Evolutionary conservation across 2,888 invertebrate species (phyloP).

Genomic region (Scaptomyza cyrtandrae): DNA sequence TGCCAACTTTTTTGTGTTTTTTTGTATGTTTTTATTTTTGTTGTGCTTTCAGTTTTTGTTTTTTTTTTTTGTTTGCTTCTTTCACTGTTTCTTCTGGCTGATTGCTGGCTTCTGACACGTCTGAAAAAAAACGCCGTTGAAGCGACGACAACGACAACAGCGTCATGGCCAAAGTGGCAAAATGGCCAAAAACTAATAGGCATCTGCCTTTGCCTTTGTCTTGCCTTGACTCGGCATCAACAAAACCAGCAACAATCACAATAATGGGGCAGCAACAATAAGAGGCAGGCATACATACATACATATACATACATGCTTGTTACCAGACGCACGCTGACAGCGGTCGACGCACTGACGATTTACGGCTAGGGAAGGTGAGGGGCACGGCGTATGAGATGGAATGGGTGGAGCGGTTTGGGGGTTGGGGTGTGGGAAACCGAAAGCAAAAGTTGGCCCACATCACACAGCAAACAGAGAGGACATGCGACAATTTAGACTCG

Average conservation of each 20-base stretch:
- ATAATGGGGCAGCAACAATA: slow-evolving; percentile 27
- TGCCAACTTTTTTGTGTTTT: slow-evolving; percentile 29
- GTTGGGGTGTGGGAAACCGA: not conserved
- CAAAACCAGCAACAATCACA: slow-evolving; percentile 30
- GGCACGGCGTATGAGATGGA: not conserved
- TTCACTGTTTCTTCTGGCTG: slow-evolving; percentile 2
- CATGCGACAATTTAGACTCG: not conserved
- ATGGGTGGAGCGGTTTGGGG: not conserved
- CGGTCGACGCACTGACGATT: slow-evolving; percentile 69
- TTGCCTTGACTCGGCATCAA: slow-evolving; percentile 11
- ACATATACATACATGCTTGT: not conserved
- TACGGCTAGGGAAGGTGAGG: slow-evolving; percentile 28
- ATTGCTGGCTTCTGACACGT: slow-evolving; percentile 42
- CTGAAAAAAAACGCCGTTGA: slow-evolving; percentile 17
- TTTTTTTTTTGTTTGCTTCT: slow-evolving; percentile 1
- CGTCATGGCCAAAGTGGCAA: slow-evolving; percentile 16
- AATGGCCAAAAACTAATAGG: slow-evolving; percentile 68
- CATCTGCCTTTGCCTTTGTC: slow-evolving; percentile 30
- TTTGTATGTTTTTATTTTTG: slow-evolving; percentile 15
- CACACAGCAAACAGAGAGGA: slow-evolving; percentile 13
- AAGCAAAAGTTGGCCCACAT: slow-evolving; percentile 32
- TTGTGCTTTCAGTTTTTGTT: slow-evolving; percentile 27
- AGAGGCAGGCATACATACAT: not conserved
- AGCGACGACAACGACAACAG: slow-evolving; percentile 34
- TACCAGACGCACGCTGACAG: slow-evolving; percentile 60